Evolutionary conservation across 2,113 vertebrate species (phyloP).

Genomic region (Todiramphus chloris): DNA sequence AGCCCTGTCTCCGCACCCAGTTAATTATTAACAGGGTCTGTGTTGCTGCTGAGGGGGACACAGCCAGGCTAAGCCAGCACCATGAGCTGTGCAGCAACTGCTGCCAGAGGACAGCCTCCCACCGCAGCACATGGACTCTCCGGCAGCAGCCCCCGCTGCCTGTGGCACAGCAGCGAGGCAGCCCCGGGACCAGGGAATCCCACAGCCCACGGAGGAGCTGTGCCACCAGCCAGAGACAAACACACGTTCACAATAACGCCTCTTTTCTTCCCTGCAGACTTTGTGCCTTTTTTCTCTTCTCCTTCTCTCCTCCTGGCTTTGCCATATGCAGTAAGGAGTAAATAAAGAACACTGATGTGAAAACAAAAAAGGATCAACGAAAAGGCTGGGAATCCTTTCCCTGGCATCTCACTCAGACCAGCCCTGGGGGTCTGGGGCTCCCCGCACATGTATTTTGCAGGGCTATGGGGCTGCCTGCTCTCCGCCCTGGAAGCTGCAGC

Average conservation of each 20-base stretch:
- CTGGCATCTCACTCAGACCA: not conserved
- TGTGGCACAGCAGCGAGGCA: not conserved
- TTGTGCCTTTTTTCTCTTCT: conserved; percentile 46
- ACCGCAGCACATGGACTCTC: not conserved
- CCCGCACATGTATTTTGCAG: not conserved
- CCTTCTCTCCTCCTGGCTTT: conserved; percentile 50
- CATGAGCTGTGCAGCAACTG: fast-evolving
- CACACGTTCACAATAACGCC: conserved; percentile 46
- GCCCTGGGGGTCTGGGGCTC: not conserved
- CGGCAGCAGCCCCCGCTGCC: not conserved
- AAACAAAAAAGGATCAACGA: not conserved
- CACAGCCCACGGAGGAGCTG: conserved; percentile 30
- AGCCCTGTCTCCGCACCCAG: not conserved
- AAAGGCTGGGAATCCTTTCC: not conserved
- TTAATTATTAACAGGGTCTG: conserved; percentile 8
- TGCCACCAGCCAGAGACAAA: conserved; percentile 47
- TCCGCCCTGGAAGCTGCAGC: not conserved
- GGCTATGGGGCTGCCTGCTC: not conserved
- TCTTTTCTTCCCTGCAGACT: conserved; percentile 53
- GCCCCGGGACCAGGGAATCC: conserved; percentile 20
- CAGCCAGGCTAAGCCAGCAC: not conserved
- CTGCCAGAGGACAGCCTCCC: not conserved
- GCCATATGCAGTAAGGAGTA: conserved; percentile 48
- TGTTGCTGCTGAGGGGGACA: not conserved
- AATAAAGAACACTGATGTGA: conserved; percentile 19